These are phyloP conservation scores for Smutsia gigantea DNA, from an alignment of 2,797 vertebrate genomes.

Conservation along the genomic window DNA sequence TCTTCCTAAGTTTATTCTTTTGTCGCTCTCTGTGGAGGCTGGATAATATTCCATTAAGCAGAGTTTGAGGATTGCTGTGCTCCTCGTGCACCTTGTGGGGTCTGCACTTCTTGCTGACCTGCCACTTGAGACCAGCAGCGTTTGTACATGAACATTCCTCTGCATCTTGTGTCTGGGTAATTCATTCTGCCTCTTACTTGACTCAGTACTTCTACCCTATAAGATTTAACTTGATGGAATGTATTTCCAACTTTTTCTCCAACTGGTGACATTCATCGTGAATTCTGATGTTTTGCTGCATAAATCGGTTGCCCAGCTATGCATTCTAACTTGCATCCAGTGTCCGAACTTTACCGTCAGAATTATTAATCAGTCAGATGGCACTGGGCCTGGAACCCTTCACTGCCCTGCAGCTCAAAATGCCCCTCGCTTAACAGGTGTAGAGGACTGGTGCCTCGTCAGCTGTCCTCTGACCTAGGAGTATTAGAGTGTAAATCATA, in stretches of 20 bases:
- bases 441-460: background rate
- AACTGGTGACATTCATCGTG: background rate
- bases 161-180: background rate
- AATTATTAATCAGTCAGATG: background rate
- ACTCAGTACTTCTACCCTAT: background rate
- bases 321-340: background rate
- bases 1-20: background rate
- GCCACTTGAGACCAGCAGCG: background rate
- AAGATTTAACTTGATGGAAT: background rate
- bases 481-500: background rate
- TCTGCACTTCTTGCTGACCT: background rate
- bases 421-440: background rate
- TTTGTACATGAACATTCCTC: background rate
- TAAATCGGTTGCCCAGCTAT: background rate
- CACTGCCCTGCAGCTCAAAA: background rate
- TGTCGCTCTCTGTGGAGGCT: background rate
- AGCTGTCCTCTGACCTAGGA: background rate
- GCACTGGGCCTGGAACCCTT: background rate
- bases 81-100: background rate
- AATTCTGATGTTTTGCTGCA: background rate
- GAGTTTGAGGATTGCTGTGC: background rate
- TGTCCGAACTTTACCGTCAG: background rate
- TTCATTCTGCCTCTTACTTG: background rate
- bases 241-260: constrained; percentile 12
- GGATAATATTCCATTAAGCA: background rate